phyloP scores from a whole-genome alignment of 2,113 vertebrate species.

The Nycticorax nycticorax region DNA sequence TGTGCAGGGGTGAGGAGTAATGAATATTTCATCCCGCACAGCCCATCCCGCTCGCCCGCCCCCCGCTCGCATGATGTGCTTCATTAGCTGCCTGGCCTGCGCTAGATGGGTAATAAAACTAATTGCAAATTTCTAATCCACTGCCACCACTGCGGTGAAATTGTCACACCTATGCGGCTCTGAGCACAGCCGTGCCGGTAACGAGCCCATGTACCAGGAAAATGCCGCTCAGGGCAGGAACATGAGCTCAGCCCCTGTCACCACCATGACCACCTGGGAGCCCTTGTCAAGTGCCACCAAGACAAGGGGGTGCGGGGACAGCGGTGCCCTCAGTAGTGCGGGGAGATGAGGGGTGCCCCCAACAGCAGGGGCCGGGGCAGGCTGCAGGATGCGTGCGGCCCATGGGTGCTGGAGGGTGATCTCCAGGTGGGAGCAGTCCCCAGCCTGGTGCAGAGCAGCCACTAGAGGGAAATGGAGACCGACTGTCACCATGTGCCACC shows the following conservation, averaged over 20 bases:
- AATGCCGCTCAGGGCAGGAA: neutral
- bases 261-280: fast-evolving
- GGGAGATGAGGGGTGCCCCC: fast-evolving
- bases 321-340: fast-evolving
- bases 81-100: slow-evolving; percentile 28
- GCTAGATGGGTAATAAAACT: slow-evolving; percentile 24
- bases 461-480: slow-evolving; percentile 65
- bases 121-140: slow-evolving; percentile 42
- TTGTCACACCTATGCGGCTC: fast-evolving
- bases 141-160: neutral
- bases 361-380: neutral
- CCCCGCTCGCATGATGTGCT: neutral
- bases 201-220: neutral
- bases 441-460: slow-evolving; percentile 13
- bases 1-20: neutral
- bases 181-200: neutral
- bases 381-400: fast-evolving
- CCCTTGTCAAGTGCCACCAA: neutral
- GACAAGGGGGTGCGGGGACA: fast-evolving
- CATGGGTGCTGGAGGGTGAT: neutral
- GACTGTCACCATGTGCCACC: neutral
- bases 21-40: neutral
- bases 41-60: neutral
- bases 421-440: neutral
- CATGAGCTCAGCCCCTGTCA: neutral